phyloP scores from a whole-genome alignment of 2,797 vertebrate genomes.

The Numenius phaeopus region DNA sequence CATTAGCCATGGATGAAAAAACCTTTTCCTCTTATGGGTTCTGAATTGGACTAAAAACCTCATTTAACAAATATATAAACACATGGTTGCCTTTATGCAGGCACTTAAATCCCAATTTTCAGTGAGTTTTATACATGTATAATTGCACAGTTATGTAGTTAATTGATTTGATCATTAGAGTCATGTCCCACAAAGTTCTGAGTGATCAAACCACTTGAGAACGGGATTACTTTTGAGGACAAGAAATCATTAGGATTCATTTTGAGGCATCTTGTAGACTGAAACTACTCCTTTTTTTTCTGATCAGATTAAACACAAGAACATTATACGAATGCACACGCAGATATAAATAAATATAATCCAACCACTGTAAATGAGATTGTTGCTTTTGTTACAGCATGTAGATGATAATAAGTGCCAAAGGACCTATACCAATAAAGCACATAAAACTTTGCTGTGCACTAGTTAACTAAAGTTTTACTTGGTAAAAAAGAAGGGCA shows the following conservation, averaged over 20 bases:
- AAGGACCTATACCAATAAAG: not conserved
- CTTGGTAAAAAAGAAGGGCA: not conserved
- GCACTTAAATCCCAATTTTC: not conserved
- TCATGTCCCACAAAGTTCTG: fast-evolving
- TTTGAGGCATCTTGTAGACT: not conserved
- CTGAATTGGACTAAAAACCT: not conserved
- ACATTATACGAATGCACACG: not conserved
- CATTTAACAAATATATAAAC: not conserved
- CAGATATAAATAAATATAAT: not conserved
- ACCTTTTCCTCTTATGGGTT: not conserved
- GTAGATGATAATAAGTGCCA: not conserved
- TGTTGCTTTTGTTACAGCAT: not conserved
- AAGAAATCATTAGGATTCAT: not conserved
- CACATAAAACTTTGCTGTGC: not conserved
- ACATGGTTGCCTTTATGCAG: not conserved
- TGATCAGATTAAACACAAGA: not conserved
- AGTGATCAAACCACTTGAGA: not conserved
- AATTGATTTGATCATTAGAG: not conserved
- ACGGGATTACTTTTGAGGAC: not conserved
- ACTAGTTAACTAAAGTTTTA: not conserved
- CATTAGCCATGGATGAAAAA: not conserved
- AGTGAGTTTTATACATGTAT: not conserved
- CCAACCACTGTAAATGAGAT: not conserved
- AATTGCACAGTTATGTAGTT: not conserved
- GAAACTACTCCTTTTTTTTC: not conserved